Evolutionary conservation across 2,797 vertebrate genomes (phyloP).

Genomic region (Morus bassanus): DNA sequence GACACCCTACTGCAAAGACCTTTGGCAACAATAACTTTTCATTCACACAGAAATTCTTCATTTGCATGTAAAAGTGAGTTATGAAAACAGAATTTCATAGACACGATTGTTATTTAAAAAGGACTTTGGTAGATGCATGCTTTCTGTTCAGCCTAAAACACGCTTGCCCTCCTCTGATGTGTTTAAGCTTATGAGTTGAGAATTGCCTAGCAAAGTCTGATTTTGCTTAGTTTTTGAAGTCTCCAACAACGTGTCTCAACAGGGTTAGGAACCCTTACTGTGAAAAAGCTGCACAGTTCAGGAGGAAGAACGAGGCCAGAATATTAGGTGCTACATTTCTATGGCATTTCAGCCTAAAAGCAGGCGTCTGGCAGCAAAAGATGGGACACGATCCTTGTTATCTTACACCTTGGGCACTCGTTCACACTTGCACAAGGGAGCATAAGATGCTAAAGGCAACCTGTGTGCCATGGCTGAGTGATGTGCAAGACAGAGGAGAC

Average conservation of each 20-base stretch:
- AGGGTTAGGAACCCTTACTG: neutral
- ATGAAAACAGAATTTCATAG: neutral
- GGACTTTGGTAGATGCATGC: neutral
- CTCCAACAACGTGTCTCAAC: neutral
- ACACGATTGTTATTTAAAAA: neutral
- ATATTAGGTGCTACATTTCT: neutral
- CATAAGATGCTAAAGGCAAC: neutral
- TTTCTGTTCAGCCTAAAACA: neutral
- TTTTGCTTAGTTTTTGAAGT: neutral
- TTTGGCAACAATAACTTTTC: neutral
- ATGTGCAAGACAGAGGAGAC: neutral
- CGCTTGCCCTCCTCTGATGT: neutral
- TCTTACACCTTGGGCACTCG: neutral
- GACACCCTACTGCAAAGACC: neutral
- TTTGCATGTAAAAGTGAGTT: conserved; percentile 9
- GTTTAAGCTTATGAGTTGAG: neutral
- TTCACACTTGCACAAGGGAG: neutral
- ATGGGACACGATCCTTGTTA: neutral
- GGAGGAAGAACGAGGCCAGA: neutral
- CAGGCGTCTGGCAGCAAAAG: neutral
- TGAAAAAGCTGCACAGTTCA: neutral
- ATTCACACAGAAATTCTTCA: neutral
- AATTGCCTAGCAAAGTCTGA: neutral
- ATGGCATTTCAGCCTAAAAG: neutral
- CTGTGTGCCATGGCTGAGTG: fast-evolving